A percentile compares a stretch with the other conserved stretches of the same genome.
Evolutionary conservation across 1,140 invertebrate genomes (phyloP).

Genomic region (Trypoxylus dichotomus): DNA sequence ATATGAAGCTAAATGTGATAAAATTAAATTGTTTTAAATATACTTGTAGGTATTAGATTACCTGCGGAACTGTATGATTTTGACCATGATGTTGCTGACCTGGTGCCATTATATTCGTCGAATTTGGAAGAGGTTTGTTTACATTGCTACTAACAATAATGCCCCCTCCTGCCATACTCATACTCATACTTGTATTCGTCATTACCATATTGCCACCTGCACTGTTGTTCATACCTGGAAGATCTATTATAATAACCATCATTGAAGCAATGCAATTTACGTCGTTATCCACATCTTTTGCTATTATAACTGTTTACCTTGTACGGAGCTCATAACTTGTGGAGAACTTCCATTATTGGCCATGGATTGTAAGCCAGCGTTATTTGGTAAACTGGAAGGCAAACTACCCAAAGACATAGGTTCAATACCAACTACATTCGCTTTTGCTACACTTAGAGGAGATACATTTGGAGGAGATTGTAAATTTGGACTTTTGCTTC

Average conservation of each 20-base stretch:
- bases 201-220: slow-evolving; percentile 69
- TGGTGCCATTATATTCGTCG: slow-evolving; percentile 54
- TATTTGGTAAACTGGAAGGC: slow-evolving; percentile 63
- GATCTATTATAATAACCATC: neutral
- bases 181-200: slow-evolving; percentile 70
- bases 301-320: slow-evolving; percentile 54
- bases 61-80: slow-evolving; percentile 55
- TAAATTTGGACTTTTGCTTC: slow-evolving; percentile 78
- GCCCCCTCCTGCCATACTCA: slow-evolving; percentile 64
- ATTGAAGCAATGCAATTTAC: neutral
- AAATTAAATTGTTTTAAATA: neutral
- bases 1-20: neutral
- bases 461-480: slow-evolving; percentile 79
- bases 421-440: slow-evolving; percentile 60
- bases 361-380: slow-evolving; percentile 60
- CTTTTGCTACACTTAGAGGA: slow-evolving; percentile 48
- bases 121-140: slow-evolving; percentile 64
- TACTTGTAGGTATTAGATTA: slow-evolving; percentile 38
- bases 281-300: neutral
- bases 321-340: slow-evolving; percentile 67
- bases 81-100: slow-evolving; percentile 52
- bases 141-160: slow-evolving; percentile 70
- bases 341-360: slow-evolving; percentile 63
- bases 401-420: slow-evolving; percentile 61
- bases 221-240: slow-evolving; percentile 64